Conservation (phyloP, 2,797 vertebrate genomes). For the Xyrichtys novacula region DNA sequence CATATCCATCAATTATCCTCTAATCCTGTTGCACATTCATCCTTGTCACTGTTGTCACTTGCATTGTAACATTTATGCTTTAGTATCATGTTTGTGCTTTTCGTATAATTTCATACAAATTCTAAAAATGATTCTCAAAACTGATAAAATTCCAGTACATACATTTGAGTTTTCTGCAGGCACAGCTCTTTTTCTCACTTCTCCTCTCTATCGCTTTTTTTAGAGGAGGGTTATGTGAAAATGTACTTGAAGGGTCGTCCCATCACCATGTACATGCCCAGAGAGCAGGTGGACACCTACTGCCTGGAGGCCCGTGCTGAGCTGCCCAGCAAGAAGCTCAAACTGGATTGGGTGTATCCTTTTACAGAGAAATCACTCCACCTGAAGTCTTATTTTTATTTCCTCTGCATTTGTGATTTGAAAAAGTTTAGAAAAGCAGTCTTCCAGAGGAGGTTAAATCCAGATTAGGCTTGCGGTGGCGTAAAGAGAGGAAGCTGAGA, state of each 20-base stretch:
- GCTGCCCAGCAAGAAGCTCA: slow-evolving; percentile 92
- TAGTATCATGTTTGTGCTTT: slow-evolving; percentile 24
- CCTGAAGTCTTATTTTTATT: too few species aligned
- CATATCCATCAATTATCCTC: slow-evolving; percentile 19
- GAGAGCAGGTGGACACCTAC: slow-evolving; percentile 95
- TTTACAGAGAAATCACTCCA: slow-evolving; percentile 45
- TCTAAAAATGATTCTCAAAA: not conserved
- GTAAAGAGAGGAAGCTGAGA: slow-evolving; percentile 17
- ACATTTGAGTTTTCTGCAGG: not conserved
- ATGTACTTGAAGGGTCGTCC: slow-evolving; percentile 99
- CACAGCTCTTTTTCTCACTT: slow-evolving; percentile 36
- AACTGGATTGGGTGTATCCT: slow-evolving; percentile 99
- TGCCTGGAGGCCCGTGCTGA: slow-evolving; percentile 94
- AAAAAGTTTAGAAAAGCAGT: slow-evolving; percentile 33
- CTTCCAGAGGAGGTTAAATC: slow-evolving; percentile 5
- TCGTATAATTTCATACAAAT: slow-evolving; percentile 3
- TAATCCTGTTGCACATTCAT: slow-evolving; percentile 14
- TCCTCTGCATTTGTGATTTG: not conserved
- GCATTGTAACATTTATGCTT: slow-evolving; percentile 12
- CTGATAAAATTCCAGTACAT: not conserved
- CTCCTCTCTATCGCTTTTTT: slow-evolving; percentile 82
- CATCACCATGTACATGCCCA: slow-evolving; percentile 98
- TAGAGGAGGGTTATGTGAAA: slow-evolving; percentile 99
- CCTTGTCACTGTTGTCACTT: slow-evolving; percentile 21
- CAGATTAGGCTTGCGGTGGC: slow-evolving; percentile 18